Evolutionary conservation across 2,888 invertebrate species (phyloP), one percentile per base, ranked within the genome.

Genomic region (Tipula lateralis): DNA sequence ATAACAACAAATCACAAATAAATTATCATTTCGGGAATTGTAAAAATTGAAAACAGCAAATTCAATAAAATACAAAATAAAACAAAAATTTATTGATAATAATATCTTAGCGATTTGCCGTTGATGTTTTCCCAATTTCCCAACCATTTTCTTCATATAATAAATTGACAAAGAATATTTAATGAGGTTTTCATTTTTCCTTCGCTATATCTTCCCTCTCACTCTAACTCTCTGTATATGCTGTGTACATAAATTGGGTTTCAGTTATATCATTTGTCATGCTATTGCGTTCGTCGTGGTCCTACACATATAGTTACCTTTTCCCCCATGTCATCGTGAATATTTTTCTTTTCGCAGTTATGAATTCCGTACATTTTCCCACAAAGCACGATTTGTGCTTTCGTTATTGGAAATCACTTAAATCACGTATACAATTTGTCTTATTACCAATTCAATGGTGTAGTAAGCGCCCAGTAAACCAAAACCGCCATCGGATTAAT

Each of bases 21-120:
- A 66, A 66, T 66, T 66, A 66, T 66, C 66, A 66, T 66, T 66
- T 66, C 66, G 66, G 66, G 66, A 66, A 66, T 66, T 66, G 66
- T 66, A 66, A 24, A 66, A 66, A 24, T 66, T 66, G 66, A 66
- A 66, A 66, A 24, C 24, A 24, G 24, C 66, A 66, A 66, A 66
- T 66, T 66, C 66, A 66, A 66, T 66, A 66, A 66, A 66, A 66
- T 12, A 66, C 9, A 66, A 66, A 66, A 66, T 9, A 24, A 66
- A 66, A n/a, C n/a, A n/a, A 44, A 44, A 66, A 66, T 66, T 66
- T 66, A 66, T 66, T 66, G 66, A 66, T 24, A 66, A 66, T 66
- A 66, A 66, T 66, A 66, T 66, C 66, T 66, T 66, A 50, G 66
- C 66, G 66, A 66, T 66, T 66, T 66, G 19, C 24, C 9, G 66